A percentile compares a stretch with the other conserved stretches of the same genome.
phyloP scores from a whole-genome alignment of 2,888 invertebrate species.

The Phortica okadai region DNA sequence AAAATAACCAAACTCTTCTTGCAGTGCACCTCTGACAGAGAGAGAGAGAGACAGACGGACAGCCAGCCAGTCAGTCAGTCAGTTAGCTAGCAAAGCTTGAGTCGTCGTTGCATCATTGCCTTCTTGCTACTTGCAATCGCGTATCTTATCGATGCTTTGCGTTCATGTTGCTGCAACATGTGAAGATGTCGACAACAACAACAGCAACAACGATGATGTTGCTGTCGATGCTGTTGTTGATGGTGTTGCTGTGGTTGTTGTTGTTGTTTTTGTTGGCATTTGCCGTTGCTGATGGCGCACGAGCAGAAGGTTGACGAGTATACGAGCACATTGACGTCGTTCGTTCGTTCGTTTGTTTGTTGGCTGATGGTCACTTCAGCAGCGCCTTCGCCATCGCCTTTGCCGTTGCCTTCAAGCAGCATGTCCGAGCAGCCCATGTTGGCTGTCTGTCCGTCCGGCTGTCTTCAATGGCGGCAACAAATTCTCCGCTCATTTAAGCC shows the following conservation, averaged over 20 bases:
- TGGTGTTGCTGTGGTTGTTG: background rate
- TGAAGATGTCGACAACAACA: constrained; percentile 57
- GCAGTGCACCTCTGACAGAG: background rate
- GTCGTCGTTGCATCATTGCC: constrained; percentile 1
- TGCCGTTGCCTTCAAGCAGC: background rate
- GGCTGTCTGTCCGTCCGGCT: background rate
- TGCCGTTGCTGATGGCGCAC: background rate
- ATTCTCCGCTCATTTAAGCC: constrained; percentile 21
- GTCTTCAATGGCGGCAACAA: constrained; percentile 11
- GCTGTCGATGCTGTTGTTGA: background rate
- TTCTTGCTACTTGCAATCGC: constrained; percentile 30
- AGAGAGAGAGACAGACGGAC: background rate
- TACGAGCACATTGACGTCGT: background rate
- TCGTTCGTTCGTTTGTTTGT: too few species aligned
- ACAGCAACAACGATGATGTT: constrained; percentile 40
- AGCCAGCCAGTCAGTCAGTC: background rate
- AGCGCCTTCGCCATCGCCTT: background rate
- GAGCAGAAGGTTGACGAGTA: background rate
- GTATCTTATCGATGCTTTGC: constrained; percentile 71
- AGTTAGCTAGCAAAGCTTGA: background rate
- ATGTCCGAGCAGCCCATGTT: background rate
- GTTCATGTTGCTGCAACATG: constrained; percentile 63
- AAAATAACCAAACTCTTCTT: background rate
- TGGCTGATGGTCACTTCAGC: too few species aligned
- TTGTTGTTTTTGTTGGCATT: background rate